Percentiles rank a stretch among this genome's conserved stretches.
These are phyloP conservation scores for Carettochelys insculpta DNA, from an alignment of 2,113 vertebrate species.

Conservation along the genomic window DNA sequence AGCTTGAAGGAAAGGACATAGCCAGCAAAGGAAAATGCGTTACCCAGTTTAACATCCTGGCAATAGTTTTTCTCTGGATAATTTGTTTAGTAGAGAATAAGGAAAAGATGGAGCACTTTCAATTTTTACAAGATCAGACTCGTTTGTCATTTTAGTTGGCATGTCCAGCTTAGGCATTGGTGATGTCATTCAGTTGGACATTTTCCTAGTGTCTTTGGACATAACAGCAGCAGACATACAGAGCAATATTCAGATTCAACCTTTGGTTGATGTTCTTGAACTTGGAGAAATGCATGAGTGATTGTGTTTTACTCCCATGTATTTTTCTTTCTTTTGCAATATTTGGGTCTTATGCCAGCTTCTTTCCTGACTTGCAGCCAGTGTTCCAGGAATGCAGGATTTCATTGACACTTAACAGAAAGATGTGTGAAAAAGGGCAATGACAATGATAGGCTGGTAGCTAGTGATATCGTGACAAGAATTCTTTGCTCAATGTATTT, in stretches of 20 bases:
- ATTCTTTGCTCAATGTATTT: not conserved
- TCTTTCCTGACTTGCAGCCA: not conserved
- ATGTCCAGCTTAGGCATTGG: conserved; percentile 3
- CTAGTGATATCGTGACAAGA: not conserved
- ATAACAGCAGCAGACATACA: not conserved
- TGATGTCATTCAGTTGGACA: not conserved
- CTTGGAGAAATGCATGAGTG: not conserved
- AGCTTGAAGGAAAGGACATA: not conserved
- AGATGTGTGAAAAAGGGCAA: not conserved
- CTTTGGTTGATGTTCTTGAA: not conserved
- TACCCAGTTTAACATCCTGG: not conserved
- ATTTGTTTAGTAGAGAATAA: conserved; percentile 26
- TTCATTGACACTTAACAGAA: not conserved
- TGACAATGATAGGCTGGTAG: not conserved
- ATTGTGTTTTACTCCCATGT: not conserved
- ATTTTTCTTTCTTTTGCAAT: not conserved
- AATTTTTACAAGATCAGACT: not conserved
- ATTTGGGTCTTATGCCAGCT: not conserved
- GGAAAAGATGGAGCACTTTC: not conserved
- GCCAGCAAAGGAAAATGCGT: not conserved
- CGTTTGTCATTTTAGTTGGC: not conserved
- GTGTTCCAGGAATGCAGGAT: not conserved
- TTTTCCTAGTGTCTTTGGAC: not conserved
- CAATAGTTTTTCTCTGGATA: not conserved
- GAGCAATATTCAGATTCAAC: not conserved